Evolutionary conservation across 2,888 invertebrate species (phyloP), one percentile per base, ranked within the genome.

Genomic region (Epistrophella euchroma): DNA sequence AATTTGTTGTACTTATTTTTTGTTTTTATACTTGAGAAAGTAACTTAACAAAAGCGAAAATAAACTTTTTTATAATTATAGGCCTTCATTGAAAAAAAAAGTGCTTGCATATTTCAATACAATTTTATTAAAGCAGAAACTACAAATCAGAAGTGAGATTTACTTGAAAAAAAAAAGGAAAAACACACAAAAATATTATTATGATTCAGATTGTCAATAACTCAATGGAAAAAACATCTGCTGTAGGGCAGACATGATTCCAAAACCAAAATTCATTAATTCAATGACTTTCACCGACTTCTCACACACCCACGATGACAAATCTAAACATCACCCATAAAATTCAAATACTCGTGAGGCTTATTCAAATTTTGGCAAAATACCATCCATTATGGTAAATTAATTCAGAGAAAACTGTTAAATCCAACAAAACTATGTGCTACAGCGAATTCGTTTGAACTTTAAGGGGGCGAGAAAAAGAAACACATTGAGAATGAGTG

Each of bases 331-430:
- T 68, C n/a, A 28, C n/a, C 64, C 37, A 75, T 80, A 72, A 84
- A 80, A 80, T 84, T 75, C 55, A 75, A 62, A 58, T 71, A 75
- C n/a, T n/a, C n/a, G n/a, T n/a, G n/a, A 84, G 80, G 52, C 71
- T 66, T 66, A 84, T 80, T 66, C 47, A 56, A 75, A 66, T 84
- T 80, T 75, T 71, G 71, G 45, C 17, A 35, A 72, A 79, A 28
- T 60, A 32, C 56, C 35, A 35, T 58, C 70, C 32, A 56, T 56
- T 52, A 66, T 64, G 50, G 55, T 35, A 56, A 84, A 84, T 79
- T 83, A 83, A 83, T 84, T 79, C 74, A 55, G 11, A 58, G 22
- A 64, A 70, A 70, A n/a, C n/a, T 40, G 37, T 68, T 28, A 25
- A 25, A 37, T 50, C 50, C 15, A 45, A 47, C 37, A 43, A 32